Evolutionary conservation across 2,113 vertebrate genomes (phyloP), one percentile per base, ranked within the genome.

Genomic region (Ceuthmochares aereus): DNA sequence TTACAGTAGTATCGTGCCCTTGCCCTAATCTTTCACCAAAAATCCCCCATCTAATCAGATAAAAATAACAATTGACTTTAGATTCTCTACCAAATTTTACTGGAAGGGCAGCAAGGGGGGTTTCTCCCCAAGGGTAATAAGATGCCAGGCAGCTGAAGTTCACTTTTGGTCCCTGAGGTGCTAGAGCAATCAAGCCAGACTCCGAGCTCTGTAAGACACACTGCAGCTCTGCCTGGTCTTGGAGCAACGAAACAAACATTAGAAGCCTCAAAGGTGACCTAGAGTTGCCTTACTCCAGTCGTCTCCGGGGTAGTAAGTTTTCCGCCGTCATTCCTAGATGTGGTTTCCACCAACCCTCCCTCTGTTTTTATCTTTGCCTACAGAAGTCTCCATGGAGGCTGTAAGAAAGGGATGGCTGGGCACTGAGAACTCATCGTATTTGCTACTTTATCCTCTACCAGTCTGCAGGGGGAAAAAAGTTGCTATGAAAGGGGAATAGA

Each of bases 261-360:
- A 64, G 49, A 94, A 90, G 42, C 54, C 78, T 69, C 62, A 69
- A 89, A 96, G 70, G 78, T 93, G 84, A 91, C 89, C 78, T 91
- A 76, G 63, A 82, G 23, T 21, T 84, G n/a, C 32, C 60, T 92
- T 84, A 70, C 30, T 78, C 49, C 59, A 67, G 19, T 25, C 27
- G 25, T 75, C 89, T 77, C 91, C 43, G 37, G n/a, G 67, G 54
- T 14, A 14, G 5, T 34, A 79, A 19, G 49, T 55, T 86, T 79
- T 43, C 42, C 1, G 4, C 34, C 0, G 4, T 51, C 1, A 0
- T 62, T 74, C 81, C 91, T 94, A 95, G 84, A 89, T 84, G 91
- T 92, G 91, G 67, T 83, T 94, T 93, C 84, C 47, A 85, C 70
- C 66, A 89, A 15, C 21, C 14, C 8, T 78, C 34, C 47, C 59